phyloP scores from a whole-genome alignment of 1,140 invertebrate genomes.

The Atopsyche davidsoni region DNA sequence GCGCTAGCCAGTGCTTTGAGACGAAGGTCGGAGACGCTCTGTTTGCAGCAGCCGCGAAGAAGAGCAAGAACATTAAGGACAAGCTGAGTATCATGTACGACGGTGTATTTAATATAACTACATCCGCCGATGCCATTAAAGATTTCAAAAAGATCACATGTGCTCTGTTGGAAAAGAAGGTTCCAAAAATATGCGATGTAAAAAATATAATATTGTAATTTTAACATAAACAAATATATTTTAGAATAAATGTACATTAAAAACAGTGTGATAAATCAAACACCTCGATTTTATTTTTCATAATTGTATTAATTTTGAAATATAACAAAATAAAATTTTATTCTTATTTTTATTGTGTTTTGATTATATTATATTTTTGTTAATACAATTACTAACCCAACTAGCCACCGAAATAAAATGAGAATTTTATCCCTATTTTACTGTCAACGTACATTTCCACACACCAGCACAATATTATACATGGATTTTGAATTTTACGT shows the following conservation, averaged over 20 bases:
- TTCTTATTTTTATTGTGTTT: no score
- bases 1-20: slow-evolving; percentile 11
- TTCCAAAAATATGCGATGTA: slow-evolving; percentile 1
- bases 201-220: neutral
- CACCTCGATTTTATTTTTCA: neutral
- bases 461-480: no score
- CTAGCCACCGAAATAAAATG: no score
- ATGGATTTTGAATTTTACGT: no score
- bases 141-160: slow-evolving; percentile 24
- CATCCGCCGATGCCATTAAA: slow-evolving; percentile 14
- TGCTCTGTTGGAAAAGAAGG: slow-evolving; percentile 9
- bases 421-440: no score
- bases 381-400: no score
- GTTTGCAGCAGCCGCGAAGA: slow-evolving; percentile 9
- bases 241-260: no score
- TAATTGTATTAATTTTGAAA: no score
- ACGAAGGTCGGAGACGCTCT: slow-evolving; percentile 9
- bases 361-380: no score
- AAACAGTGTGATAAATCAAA: neutral
- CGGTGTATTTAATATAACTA: slow-evolving; percentile 1
- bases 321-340: no score
- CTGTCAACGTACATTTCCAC: no score
- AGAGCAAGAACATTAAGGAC: slow-evolving; percentile 12
- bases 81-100: slow-evolving; percentile 26
- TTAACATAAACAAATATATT: no score